Conservation (phyloP, 1,140 invertebrate species). For the Aphelinus certus region DNA sequence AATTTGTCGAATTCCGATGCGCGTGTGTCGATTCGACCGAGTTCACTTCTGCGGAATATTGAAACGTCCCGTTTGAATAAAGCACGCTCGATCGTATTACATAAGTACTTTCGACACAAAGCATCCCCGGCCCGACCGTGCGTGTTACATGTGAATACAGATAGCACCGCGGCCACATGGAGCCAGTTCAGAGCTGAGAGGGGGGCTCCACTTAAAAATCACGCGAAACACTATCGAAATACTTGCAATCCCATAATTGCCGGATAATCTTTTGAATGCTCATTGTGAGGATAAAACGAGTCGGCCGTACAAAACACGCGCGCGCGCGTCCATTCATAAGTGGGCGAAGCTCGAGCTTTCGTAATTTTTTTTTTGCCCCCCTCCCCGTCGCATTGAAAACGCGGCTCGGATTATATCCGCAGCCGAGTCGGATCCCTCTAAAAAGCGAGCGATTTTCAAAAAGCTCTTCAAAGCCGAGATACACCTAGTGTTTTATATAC, state of each 20-base stretch:
- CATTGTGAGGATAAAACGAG: background rate
- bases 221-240: slow-evolving; percentile 3
- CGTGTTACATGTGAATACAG: too few relatives aligned
- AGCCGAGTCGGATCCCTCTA: slow-evolving; percentile 12
- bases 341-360: background rate
- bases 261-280: slow-evolving; percentile 14
- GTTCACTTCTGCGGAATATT: too few relatives aligned
- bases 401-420: background rate
- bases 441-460: slow-evolving; percentile 36
- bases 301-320: background rate
- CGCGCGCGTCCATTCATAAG: slow-evolving; percentile 23
- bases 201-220: slow-evolving; percentile 1
- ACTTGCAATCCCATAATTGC: slow-evolving; percentile 14
- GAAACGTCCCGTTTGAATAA: too few relatives aligned
- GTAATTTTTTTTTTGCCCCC: slow-evolving; percentile 18
- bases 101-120: too few relatives aligned
- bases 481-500: slow-evolving; percentile 32
- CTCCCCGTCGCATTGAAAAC: too few relatives aligned
- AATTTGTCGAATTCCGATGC: too few relatives aligned
- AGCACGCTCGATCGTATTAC: too few relatives aligned
- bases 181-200: too few relatives aligned
- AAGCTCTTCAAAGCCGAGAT: slow-evolving; percentile 24
- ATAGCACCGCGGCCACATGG: too few relatives aligned
- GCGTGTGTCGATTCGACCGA: too few relatives aligned
- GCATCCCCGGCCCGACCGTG: too few relatives aligned